A percentile compares a stretch with the other conserved stretches of the same genome.
Evolutionary conservation across 1,140 invertebrate species (phyloP).

Genomic region (Diabrotica undecimpunctata): DNA sequence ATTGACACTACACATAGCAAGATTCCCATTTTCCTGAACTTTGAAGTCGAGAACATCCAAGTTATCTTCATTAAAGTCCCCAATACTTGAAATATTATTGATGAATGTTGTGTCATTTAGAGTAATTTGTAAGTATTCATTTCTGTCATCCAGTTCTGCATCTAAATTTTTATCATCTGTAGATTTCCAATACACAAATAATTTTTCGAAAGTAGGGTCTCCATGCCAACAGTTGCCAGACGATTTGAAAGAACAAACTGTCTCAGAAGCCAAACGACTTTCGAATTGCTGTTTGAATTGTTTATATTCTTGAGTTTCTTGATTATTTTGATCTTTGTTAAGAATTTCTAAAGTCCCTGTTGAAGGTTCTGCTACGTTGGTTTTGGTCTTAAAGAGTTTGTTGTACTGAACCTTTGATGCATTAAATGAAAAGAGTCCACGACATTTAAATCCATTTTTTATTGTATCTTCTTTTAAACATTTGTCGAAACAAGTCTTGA

Average conservation of each 20-base stretch:
- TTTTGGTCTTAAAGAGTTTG: conserved; percentile 7
- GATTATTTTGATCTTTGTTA: neutral
- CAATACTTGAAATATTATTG: conserved; percentile 6
- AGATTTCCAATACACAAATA: conserved; percentile 17
- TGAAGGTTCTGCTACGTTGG: neutral
- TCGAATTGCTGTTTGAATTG: neutral
- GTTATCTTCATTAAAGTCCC: conserved; percentile 3
- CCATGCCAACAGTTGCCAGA: conserved; percentile 1
- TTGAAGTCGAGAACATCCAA: neutral
- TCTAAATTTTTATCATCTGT: neutral
- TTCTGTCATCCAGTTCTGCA: neutral
- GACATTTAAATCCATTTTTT: conserved; percentile 5
- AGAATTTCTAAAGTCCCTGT: neutral
- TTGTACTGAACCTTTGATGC: conserved; percentile 9
- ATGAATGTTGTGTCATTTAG: conserved; percentile 13
- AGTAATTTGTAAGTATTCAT: neutral
- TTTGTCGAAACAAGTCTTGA: conserved; percentile 19
- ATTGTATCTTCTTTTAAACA: conserved; percentile 4
- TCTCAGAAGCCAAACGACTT: neutral
- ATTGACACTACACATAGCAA: neutral
- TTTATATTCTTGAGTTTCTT: neutral
- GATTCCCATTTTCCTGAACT: neutral
- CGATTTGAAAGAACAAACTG: neutral
- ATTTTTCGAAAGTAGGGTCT: conserved; percentile 13
- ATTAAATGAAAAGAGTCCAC: conserved; percentile 16